Evolutionary conservation across 2,888 invertebrate species (phyloP).

Genomic region (Caenorhabditis sulstoni): DNA sequence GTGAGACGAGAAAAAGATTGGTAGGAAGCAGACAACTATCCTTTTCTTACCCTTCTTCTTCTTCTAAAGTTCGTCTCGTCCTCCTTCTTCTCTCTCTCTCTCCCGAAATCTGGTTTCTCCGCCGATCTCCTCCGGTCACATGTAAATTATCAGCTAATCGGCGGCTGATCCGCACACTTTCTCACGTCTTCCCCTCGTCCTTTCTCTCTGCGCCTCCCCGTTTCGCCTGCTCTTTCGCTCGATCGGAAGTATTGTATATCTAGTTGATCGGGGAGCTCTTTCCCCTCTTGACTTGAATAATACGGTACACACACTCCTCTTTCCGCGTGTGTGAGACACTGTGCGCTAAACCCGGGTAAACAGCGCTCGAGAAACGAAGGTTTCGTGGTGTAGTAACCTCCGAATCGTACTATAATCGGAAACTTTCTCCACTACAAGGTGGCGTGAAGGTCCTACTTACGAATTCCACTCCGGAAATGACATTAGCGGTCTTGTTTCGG

Average conservation of each 20-base stretch:
- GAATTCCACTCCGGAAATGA: constrained; percentile 43
- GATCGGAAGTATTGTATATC: constrained; percentile 26
- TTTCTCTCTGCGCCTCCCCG: constrained; percentile 3
- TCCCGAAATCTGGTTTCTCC: constrained; percentile 40
- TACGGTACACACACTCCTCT: constrained; percentile 35
- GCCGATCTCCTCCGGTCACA: constrained; percentile 27
- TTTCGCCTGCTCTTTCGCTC: not conserved
- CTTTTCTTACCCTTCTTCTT: constrained; percentile 5
- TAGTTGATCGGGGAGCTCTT: constrained; percentile 23
- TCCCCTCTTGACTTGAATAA: constrained; percentile 53
- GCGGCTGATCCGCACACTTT: constrained; percentile 31
- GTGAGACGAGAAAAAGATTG: constrained; percentile 37
- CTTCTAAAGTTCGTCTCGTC: not conserved
- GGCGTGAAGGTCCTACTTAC: constrained; percentile 6
- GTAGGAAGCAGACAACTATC: not conserved
- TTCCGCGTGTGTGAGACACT: constrained; percentile 11
- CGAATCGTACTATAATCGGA: constrained; percentile 39
- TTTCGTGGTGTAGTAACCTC: constrained; percentile 37
- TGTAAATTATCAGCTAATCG: constrained; percentile 57
- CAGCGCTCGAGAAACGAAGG: constrained; percentile 10
- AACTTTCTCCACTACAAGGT: not conserved
- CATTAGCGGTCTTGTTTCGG: constrained; percentile 33
- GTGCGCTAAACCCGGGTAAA: constrained; percentile 58
- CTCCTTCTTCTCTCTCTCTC: constrained; percentile 7
- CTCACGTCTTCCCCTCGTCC: constrained; percentile 3